Evolutionary conservation across 2,113 vertebrate species (phyloP).

Genomic region (Beaufortia kweichowensis): DNA sequence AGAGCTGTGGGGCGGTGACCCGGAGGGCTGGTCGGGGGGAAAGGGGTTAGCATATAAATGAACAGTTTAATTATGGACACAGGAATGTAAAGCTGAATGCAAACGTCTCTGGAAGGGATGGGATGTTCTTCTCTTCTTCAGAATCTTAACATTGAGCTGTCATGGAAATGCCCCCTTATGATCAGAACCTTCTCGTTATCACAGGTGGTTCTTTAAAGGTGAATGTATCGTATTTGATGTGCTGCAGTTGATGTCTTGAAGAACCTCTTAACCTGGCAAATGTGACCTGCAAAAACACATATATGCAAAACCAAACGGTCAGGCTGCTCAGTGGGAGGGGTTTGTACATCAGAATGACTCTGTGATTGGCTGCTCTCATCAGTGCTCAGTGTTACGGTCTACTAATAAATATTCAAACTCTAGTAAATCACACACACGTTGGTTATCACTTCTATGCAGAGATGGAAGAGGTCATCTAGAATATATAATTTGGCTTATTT

Average conservation of each 20-base stretch:
- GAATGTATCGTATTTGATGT: conserved; percentile 52
- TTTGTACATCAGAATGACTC: neutral
- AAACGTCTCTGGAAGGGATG: neutral
- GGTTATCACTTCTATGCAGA: conserved; percentile 46
- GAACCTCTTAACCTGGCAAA: conserved; percentile 52
- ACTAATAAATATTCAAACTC: neutral
- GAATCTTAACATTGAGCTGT: conserved; percentile 18
- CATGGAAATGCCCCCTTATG: conserved; percentile 31
- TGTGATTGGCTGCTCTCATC: conserved; percentile 22
- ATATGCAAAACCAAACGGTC: conserved; percentile 57
- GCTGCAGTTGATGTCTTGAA: conserved; percentile 49
- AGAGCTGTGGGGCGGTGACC: conserved; percentile 54
- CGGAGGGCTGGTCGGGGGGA: conserved; percentile 52
- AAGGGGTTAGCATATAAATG: conserved; percentile 11
- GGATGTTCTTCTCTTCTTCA: neutral
- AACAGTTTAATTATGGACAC: neutral
- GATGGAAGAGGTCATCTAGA: neutral
- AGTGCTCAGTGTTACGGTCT: neutral
- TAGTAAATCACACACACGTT: conserved; percentile 8
- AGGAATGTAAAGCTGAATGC: neutral
- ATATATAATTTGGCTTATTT: neutral
- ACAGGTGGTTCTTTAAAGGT: conserved; percentile 49
- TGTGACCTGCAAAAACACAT: conserved; percentile 55
- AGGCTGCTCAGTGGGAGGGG: neutral
- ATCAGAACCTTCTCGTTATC: conserved; percentile 41